Percentiles rank a stretch among this genome's conserved stretches.
phyloP scores from a whole-genome alignment of 1,140 invertebrate species.

The Saccostrea glomerata region DNA sequence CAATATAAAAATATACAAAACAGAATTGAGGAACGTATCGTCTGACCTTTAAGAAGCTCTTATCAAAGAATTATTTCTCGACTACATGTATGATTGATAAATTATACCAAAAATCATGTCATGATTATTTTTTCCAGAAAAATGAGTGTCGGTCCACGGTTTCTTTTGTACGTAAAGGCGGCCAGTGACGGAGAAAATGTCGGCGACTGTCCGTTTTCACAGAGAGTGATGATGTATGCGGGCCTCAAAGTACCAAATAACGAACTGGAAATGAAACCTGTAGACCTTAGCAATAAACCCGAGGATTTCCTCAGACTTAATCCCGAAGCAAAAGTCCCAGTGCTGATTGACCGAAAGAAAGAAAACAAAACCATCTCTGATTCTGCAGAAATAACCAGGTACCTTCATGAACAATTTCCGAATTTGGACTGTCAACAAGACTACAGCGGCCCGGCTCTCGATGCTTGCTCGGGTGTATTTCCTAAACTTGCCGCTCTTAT shows the following conservation, averaged over 20 bases:
- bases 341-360: slow-evolving; percentile 73
- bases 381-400: slow-evolving; percentile 80
- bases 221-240: slow-evolving; percentile 80
- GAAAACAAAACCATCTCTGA: slow-evolving; percentile 74
- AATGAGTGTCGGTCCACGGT: slow-evolving; percentile 38
- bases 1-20: no score
- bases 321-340: slow-evolving; percentile 79
- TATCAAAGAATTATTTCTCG: no score
- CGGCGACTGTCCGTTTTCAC: slow-evolving; percentile 82
- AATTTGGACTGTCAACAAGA: slow-evolving; percentile 71
- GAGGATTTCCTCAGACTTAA: slow-evolving; percentile 78
- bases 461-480: slow-evolving; percentile 80
- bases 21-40: no score
- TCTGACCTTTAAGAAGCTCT: no score
- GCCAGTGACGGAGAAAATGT: slow-evolving; percentile 79
- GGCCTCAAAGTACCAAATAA: slow-evolving; percentile 75
- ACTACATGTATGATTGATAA: no score
- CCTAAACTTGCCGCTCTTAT: slow-evolving; percentile 82
- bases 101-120: neutral
- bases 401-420: slow-evolving; percentile 79
- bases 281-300: slow-evolving; percentile 80
- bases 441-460: slow-evolving; percentile 74
- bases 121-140: neutral
- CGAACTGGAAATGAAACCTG: slow-evolving; percentile 76
- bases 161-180: slow-evolving; percentile 80